Conservation (phyloP, 2,113 vertebrate species). For the Phaethornis superciliosus region DNA sequence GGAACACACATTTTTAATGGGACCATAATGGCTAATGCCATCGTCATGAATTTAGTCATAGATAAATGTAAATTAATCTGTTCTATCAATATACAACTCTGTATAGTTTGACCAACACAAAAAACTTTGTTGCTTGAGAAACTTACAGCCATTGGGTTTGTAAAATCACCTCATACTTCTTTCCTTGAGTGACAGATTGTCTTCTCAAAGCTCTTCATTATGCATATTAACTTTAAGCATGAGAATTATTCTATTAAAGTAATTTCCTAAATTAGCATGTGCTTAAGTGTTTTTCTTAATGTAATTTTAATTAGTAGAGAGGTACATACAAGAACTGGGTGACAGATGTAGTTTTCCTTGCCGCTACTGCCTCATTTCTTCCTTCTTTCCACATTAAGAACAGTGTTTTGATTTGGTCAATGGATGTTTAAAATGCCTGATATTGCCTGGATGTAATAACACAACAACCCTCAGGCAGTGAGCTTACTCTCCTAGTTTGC, state of each 20-base stretch:
- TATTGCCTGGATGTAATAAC: not conserved
- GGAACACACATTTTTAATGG: not conserved
- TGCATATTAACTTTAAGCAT: not conserved
- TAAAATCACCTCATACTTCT: not conserved
- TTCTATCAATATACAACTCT: not conserved
- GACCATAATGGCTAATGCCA: not conserved
- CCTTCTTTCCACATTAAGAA: not conserved
- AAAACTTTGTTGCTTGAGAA: not conserved
- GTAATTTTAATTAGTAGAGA: not conserved
- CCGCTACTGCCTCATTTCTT: not conserved
- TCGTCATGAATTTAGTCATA: not conserved
- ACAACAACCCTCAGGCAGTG: rapidly evolving
- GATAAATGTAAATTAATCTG: not conserved
- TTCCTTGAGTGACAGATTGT: not conserved
- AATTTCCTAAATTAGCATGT: not conserved
- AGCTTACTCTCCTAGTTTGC: not conserved
- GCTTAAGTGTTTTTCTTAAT: not conserved
- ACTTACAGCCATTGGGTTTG: not conserved
- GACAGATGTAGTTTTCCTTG: not conserved
- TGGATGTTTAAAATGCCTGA: not conserved
- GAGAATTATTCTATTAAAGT: not conserved
- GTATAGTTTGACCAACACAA: not conserved
- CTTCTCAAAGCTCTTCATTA: not conserved
- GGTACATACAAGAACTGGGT: not conserved
- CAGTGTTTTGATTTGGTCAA: not conserved